Evolutionary conservation across 2,113 vertebrate genomes (phyloP).

Genomic region (Microtus ochrogaster): DNA sequence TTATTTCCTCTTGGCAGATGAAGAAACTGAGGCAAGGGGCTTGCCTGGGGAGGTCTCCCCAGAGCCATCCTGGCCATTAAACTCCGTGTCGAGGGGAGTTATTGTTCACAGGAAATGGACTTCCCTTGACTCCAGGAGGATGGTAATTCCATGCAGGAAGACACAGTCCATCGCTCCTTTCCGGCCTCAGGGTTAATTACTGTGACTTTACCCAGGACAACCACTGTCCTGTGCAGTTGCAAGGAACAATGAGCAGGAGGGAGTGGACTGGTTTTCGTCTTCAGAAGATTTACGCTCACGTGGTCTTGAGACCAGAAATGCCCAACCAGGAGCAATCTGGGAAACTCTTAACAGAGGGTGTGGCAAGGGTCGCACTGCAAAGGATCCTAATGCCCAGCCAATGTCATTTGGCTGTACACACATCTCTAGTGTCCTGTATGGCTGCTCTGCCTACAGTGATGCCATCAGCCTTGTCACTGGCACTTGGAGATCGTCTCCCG

Average conservation of each 20-base stretch:
- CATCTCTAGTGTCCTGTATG: rapidly evolving
- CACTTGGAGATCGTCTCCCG: background rate
- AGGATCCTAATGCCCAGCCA: rapidly evolving
- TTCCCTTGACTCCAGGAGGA: background rate
- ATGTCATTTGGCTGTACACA: background rate
- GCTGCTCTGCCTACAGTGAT: background rate
- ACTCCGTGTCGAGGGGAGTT: background rate
- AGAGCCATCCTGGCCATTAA: background rate
- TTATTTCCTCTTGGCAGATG: background rate
- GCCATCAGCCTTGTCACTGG: background rate
- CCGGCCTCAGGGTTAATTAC: background rate
- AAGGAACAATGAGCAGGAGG: background rate
- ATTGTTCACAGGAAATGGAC: background rate
- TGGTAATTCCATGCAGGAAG: background rate
- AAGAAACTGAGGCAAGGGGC: background rate
- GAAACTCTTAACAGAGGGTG: background rate
- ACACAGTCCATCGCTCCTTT: conserved; percentile 12
- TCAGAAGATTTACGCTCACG: background rate
- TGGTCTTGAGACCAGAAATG: background rate
- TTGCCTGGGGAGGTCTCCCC: background rate
- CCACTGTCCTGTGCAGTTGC: background rate
- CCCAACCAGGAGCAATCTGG: background rate
- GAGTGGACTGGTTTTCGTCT: background rate
- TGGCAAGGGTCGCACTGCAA: background rate
- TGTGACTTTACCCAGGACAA: background rate